phyloP scores from a whole-genome alignment of 2,797 vertebrate genomes.

The Paramormyrops hopkinsi region DNA sequence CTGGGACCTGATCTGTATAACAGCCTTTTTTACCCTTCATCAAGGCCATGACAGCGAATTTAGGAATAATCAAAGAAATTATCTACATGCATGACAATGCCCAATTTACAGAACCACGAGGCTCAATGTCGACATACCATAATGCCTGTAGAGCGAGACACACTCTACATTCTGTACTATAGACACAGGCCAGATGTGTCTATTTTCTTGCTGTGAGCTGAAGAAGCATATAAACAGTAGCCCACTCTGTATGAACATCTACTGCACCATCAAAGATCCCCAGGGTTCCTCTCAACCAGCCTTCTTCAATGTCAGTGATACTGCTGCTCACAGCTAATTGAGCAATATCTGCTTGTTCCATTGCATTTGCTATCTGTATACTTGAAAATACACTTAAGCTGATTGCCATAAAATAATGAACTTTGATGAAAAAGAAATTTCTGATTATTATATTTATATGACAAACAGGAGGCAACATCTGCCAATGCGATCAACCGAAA shows the following conservation, averaged over 20 bases:
- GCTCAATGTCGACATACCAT: background rate
- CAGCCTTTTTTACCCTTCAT: background rate
- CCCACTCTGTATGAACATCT: background rate
- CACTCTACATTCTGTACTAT: background rate
- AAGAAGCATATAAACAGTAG: background rate
- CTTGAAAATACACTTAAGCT: background rate
- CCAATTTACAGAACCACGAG: background rate
- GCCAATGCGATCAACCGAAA: background rate
- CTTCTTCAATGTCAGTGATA: background rate
- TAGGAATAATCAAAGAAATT: background rate
- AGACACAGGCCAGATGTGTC: background rate
- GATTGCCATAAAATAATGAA: background rate
- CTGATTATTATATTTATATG: slow-evolving; percentile 1
- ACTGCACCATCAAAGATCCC: background rate
- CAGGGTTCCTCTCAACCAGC: background rate
- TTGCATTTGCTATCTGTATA: background rate
- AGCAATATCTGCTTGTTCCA: background rate
- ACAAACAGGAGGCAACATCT: background rate
- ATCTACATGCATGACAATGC: background rate
- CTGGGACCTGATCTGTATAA: background rate
- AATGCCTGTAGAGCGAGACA: background rate
- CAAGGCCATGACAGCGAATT: background rate
- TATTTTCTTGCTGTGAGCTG: background rate
- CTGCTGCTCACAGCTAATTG: background rate
- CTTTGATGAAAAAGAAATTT: background rate